Percentiles rank a stretch among this genome's conserved stretches.
Conservation (phyloP, 1,140 invertebrate genomes). For the Drosophila arawakana region DNA sequence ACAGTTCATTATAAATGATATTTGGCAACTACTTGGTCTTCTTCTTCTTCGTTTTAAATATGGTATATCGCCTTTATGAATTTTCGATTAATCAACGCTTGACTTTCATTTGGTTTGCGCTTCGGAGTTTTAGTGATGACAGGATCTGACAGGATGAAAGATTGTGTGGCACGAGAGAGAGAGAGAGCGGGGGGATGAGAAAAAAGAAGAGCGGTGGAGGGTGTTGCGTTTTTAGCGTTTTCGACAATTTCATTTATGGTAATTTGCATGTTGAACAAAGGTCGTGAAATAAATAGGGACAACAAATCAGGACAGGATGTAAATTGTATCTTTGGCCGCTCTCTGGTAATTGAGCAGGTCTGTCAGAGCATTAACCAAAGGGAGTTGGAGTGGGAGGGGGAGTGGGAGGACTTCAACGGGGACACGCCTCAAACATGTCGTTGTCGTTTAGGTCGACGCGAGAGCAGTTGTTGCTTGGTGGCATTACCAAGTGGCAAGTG, state of each 20-base stretch:
- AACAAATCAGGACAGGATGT: constrained; percentile 74
- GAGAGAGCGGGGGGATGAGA: not conserved
- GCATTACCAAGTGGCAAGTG: constrained; percentile 3
- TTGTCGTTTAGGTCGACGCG: constrained; percentile 32
- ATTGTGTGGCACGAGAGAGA: constrained; percentile 40
- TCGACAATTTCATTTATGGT: constrained; percentile 74
- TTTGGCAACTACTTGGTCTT: not conserved
- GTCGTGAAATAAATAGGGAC: constrained; percentile 76
- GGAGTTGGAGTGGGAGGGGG: not conserved
- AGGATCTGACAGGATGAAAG: constrained; percentile 73
- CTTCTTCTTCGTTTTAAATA: constrained; percentile 3
- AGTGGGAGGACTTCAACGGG: constrained; percentile 19
- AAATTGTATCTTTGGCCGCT: constrained; percentile 59
- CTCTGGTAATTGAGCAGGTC: constrained; percentile 65
- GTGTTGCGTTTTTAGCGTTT: constrained; percentile 10
- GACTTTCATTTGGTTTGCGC: constrained; percentile 49
- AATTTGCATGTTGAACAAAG: constrained; percentile 73
- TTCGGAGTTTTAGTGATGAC: constrained; percentile 56
- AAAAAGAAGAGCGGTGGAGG: not conserved
- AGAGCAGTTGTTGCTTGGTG: constrained; percentile 1
- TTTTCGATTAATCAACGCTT: constrained; percentile 71
- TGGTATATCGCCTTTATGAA: constrained; percentile 49
- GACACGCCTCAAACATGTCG: constrained; percentile 71
- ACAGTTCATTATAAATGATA: constrained; percentile 7
- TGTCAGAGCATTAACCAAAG: constrained; percentile 10